phyloP scores from a whole-genome alignment of 2,888 invertebrate genomes.

The Lepeophtheirus nordmannii region DNA sequence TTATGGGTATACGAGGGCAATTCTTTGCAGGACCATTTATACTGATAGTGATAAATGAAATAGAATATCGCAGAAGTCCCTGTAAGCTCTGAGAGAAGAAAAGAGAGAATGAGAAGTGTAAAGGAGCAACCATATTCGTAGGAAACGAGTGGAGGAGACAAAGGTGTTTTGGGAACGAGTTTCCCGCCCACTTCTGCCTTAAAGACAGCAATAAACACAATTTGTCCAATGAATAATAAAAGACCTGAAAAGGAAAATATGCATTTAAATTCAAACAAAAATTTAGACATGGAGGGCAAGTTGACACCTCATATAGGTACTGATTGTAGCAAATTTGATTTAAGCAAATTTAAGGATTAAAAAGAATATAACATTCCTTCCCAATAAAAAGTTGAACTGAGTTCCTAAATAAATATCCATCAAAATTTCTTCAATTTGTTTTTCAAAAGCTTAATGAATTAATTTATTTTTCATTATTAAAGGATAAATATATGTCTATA shows the following conservation, averaged over 20 bases:
- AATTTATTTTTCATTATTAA: no score
- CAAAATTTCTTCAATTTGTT: no score
- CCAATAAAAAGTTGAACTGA: no score
- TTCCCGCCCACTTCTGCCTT: conserved; percentile 80
- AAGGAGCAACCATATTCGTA: conserved; percentile 69
- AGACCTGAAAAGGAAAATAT: conserved; percentile 47
- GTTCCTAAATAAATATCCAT: no score
- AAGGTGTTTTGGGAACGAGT: conserved; percentile 58
- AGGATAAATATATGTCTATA: not conserved
- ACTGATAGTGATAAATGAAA: conserved; percentile 58
- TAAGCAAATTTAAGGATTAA: no score
- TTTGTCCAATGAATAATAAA: conserved; percentile 72
- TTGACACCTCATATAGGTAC: no score
- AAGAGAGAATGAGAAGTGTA: conserved; percentile 66
- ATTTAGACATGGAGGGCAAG: conserved; percentile 26
- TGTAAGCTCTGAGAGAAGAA: conserved; percentile 64
- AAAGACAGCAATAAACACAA: conserved; percentile 81
- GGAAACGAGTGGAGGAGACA: conserved; percentile 61
- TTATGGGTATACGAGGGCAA: no score
- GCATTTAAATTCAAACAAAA: not conserved
- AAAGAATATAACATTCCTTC: no score
- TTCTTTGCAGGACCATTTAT: conserved; percentile 6
- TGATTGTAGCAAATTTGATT: no score
- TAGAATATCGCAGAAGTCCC: conserved; percentile 73
- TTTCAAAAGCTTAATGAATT: no score